Base-by-base conservation (phyloP, 2,113 vertebrate genomes). In the Neolamprologus modestus region DNA sequence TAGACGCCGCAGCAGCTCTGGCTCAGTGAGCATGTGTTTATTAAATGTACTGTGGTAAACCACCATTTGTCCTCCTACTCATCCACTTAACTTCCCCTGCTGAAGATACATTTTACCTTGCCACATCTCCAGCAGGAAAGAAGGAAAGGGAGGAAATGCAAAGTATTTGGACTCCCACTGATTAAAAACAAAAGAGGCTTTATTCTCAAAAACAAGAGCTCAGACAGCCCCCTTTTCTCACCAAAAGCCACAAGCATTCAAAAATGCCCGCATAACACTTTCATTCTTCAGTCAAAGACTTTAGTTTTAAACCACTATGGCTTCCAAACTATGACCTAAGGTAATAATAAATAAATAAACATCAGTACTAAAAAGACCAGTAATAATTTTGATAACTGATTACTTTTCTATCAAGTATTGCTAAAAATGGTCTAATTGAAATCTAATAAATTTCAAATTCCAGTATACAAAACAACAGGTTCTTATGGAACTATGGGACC, bases 91-190 rank as follows among this genome's bases (percentile, higher is more conserved):
- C 78, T 81, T 78, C 42, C 87, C 59, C 91, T 40, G 89, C 94
- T 92, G 94, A 92, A 93, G 93, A 93, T 92, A 93, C 93, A 94
- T 93, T 93, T 93, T 85, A 89, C 78, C 31, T 84, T 87, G 88
- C 88, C 89, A 91, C 90, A 88, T 84, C 78, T 87, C 78, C 33
- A 14, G 90, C 79, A 47, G 86, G 87, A 87, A 85, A 85, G 45
- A 87, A 83, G 47, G 86, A 9, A 21, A 63, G n/a, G 59, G 82
- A 86, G 68, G 80, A 57, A 87, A 73, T 81, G 33, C 61, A 13
- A 66, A 66, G 61, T 37, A 53, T 86, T 94, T 57, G 80, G 83
- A 87, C 45, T 83, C 80, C 83, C 35, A 79, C 26, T 12, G 24
- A 7, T 81, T 76, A 79, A 79, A 94, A 93, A 95, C 91, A 94